These are phyloP conservation scores for Agrotis puta DNA, from an alignment of 2,888 invertebrate species.

Conservation along the genomic window DNA sequence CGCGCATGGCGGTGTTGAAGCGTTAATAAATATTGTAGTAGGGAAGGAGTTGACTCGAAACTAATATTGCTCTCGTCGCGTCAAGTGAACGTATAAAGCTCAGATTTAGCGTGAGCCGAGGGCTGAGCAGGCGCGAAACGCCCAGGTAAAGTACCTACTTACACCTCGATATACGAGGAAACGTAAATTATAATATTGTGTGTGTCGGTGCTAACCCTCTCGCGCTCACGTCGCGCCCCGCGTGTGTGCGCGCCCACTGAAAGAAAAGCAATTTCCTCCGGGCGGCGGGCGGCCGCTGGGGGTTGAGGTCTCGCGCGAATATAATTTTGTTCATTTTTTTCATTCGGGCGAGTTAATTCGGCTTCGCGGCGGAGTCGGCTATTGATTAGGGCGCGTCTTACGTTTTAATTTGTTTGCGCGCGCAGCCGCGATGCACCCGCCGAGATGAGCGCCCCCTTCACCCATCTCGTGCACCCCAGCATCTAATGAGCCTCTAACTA, in stretches of 20 bases:
- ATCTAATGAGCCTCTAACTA: constrained; percentile 88
- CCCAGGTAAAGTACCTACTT: constrained; percentile 91
- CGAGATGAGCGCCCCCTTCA: constrained; percentile 82
- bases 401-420: constrained; percentile 91
- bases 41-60: constrained; percentile 88
- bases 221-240: constrained; percentile 80
- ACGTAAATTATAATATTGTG: constrained; percentile 91
- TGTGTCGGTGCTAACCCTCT: constrained; percentile 90
- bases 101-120: constrained; percentile 90
- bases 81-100: constrained; percentile 91
- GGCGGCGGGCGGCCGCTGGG: constrained; percentile 80
- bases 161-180: constrained; percentile 90
- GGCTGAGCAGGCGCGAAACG: constrained; percentile 89
- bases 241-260: constrained; percentile 90
- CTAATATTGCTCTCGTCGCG: constrained; percentile 90
- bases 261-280: constrained; percentile 91
- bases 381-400: constrained; percentile 91
- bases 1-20: constrained; percentile 76
- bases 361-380: constrained; percentile 90
- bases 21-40: constrained; percentile 90
- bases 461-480: constrained; percentile 66
- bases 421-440: constrained; percentile 89
- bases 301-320: constrained; percentile 90
- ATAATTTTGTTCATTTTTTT: constrained; percentile 91
- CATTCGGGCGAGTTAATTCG: constrained; percentile 91